Evolutionary conservation across 2,888 invertebrate species (phyloP).

Genomic region (Calameuta idolon): DNA sequence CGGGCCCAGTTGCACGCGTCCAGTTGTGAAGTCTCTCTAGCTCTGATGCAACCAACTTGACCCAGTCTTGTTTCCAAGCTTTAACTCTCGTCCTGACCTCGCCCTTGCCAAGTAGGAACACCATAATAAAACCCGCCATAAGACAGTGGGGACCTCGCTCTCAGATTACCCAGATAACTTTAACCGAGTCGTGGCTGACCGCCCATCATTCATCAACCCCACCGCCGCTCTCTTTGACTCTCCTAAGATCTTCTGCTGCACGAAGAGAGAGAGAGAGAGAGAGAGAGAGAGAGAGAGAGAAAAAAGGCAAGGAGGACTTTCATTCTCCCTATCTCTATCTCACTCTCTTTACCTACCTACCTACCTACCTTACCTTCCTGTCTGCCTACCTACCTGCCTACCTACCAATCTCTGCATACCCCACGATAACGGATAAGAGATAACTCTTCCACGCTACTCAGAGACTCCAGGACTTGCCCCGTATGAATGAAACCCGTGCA

Average conservation of each 20-base stretch:
- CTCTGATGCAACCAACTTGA: constrained; percentile 56
- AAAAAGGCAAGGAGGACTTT: background rate
- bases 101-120: constrained; percentile 57
- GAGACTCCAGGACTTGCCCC: constrained; percentile 3
- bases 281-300: background rate
- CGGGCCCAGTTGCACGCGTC: constrained; percentile 14
- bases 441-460: constrained; percentile 9
- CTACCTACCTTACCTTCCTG: constrained; percentile 8
- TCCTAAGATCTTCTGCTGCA: constrained; percentile 8
- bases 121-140: constrained; percentile 47
- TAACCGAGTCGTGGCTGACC: constrained; percentile 57
- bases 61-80: constrained; percentile 57
- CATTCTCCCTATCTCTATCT: background rate
- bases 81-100: constrained; percentile 55
- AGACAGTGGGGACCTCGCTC: constrained; percentile 51
- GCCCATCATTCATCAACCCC: constrained; percentile 64
- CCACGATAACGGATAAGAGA: constrained; percentile 30
- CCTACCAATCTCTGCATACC: constrained; percentile 11
- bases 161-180: constrained; percentile 65
- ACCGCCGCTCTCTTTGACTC: constrained; percentile 24
- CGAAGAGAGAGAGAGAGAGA: background rate
- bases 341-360: constrained; percentile 9
- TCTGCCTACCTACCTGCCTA: background rate
- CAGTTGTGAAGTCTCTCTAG: constrained; percentile 16
- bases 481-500: constrained; percentile 24